Evolutionary conservation across 2,888 invertebrate genomes (phyloP).

Genomic region (Prostheceraeus crozeri): DNA sequence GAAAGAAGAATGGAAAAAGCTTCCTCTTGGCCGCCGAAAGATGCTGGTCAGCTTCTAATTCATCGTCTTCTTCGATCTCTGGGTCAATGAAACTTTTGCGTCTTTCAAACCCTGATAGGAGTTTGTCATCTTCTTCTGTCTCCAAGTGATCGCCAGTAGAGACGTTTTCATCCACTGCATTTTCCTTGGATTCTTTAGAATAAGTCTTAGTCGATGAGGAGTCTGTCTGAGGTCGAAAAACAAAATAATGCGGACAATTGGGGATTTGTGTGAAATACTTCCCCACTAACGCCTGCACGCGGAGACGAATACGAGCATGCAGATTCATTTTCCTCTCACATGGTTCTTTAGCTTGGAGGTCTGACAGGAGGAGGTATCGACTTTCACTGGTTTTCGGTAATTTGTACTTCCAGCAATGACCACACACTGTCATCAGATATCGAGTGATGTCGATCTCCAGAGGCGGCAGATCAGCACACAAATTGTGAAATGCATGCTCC

Average conservation of each 20-base stretch:
- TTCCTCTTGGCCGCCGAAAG: no score
- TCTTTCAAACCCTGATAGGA: no score
- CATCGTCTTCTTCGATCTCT: no score
- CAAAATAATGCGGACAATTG: slow-evolving; percentile 4
- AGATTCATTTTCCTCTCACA: slow-evolving; percentile 23
- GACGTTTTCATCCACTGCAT: not conserved
- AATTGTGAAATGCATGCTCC: slow-evolving; percentile 64
- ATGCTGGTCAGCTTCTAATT: no score
- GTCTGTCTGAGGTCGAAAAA: slow-evolving; percentile 21
- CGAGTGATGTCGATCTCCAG: slow-evolving; percentile 67
- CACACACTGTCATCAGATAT: slow-evolving; percentile 61
- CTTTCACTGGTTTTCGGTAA: not conserved
- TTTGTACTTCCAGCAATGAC: slow-evolving; percentile 46
- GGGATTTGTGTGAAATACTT: slow-evolving; percentile 31
- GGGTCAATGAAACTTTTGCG: no score
- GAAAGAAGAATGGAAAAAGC: slow-evolving; percentile 30
- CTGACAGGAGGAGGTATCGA: no score
- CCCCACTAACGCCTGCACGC: slow-evolving; percentile 7
- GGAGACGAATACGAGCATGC: slow-evolving; percentile 24
- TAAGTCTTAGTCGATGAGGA: no score
- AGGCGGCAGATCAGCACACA: slow-evolving; percentile 64
- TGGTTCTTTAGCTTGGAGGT: not conserved
- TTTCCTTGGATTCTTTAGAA: slow-evolving; percentile 6
- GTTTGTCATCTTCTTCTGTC: no score
- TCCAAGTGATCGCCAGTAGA: no score